Base-by-base conservation (phyloP, 2,113 vertebrate genomes). In the Esox niger region DNA sequence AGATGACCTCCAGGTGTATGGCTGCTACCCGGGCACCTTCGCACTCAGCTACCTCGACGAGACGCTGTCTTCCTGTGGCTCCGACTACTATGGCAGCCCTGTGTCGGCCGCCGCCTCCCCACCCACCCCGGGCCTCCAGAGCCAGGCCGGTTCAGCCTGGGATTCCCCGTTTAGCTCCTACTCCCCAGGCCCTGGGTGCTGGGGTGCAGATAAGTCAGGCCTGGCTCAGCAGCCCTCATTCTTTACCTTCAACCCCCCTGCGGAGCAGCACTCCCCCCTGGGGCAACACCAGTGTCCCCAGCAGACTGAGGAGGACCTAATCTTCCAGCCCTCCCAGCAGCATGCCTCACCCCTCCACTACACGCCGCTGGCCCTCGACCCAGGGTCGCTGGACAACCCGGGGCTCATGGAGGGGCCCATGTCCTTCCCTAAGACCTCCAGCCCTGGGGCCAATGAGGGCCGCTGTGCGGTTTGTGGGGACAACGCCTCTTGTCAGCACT, bases 391-490 rank as follows among this genome's bases (percentile, higher is more conserved):
- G 35, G 92, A 94, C 27, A 84, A 88, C 60, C 84, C 92, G 0
- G 80, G 84, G 66, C 32, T 84, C 43, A 59, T 87, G 33, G 92
- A 93, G 3, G 84, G 73, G 6, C 69, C 83, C 0, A 66, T 93
- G 79, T 71, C 81, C 0, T 91, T 94, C 3, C 29, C 81, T 58
- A 94, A 94, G 69, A 66, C 79, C 1, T 89, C 90, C 32, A 90
- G 88, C 43, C 84, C 89, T 0, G 85, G 85, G 6, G 84, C 88
- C 4, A 90, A 78, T 0, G 95, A 97, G 76, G 94, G 95, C 0
- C 93, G 91, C 65, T 98, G 95, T 25, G 95, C 95, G 0, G 95
- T 97, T 55, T 97, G 95, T 27, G 95, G 95, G n/a, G 95, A 96
- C 88, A 97, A 93, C 0, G 95, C 95, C 0, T 95, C 95, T 0